These are phyloP conservation scores for Eudemis profundana DNA, from an alignment of 2,888 invertebrate species.

Conservation along the genomic window DNA sequence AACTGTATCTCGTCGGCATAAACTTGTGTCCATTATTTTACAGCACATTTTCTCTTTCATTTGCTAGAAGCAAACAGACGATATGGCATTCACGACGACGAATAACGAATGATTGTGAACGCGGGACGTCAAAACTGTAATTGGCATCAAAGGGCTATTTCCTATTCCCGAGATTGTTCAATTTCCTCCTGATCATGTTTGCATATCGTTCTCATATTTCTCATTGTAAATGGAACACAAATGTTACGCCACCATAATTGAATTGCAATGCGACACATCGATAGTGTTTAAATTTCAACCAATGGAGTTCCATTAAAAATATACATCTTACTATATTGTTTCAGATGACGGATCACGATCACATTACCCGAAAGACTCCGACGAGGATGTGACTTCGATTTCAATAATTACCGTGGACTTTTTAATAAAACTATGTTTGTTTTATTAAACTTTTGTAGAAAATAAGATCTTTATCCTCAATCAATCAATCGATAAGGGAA, in stretches of 20 bases:
- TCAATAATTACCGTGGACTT: too few relatives aligned
- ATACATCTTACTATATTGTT: background rate
- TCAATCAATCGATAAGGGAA: too few relatives aligned
- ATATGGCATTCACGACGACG: background rate
- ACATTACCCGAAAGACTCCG: too few relatives aligned
- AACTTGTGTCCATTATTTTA: too few relatives aligned
- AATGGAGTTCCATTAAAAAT: background rate
- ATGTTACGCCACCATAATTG: background rate
- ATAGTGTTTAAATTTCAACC: background rate
- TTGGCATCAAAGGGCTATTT: conserved; percentile 71
- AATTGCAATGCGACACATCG: background rate
- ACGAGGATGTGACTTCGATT: too few relatives aligned
- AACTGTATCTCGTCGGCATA: too few relatives aligned
- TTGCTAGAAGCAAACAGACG: background rate
- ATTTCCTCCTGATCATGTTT: conserved; percentile 67
- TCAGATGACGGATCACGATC: too few relatives aligned
- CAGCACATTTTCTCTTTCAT: too few relatives aligned
- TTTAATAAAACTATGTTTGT: too few relatives aligned
- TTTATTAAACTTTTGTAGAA: too few relatives aligned
- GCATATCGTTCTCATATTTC: conserved; percentile 50
- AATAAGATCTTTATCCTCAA: too few relatives aligned
- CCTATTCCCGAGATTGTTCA: conserved; percentile 70
- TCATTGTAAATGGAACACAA: conserved; percentile 6
- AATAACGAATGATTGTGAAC: conserved; percentile 38
- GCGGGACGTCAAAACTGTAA: conserved; percentile 61